These are phyloP conservation scores for Pangasius djambal DNA, from an alignment of 2,797 vertebrate genomes.

Conservation along the genomic window DNA sequence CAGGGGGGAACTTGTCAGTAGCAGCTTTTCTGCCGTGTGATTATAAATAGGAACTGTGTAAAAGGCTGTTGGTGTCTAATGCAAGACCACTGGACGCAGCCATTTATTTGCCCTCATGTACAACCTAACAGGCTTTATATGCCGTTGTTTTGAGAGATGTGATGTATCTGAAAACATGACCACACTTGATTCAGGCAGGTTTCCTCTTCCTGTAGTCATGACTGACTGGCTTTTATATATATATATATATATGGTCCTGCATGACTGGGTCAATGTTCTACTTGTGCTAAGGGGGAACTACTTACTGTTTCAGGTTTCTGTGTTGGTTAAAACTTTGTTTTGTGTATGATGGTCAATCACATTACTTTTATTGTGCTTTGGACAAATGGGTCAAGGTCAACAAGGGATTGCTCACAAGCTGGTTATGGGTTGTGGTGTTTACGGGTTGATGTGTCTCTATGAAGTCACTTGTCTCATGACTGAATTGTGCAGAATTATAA, in stretches of 20 bases:
- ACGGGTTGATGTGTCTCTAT: not conserved
- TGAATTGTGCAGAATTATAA: not conserved
- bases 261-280: not conserved
- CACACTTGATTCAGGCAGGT: too few relatives aligned
- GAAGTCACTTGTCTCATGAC: not conserved
- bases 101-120: too few relatives aligned
- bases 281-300: not conserved
- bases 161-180: not conserved
- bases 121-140: not conserved
- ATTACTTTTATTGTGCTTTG: not conserved
- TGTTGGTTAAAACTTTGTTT: not conserved
- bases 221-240: not conserved
- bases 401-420: not conserved
- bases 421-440: not conserved
- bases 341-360: not conserved
- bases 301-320: not conserved
- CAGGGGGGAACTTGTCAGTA: too few relatives aligned
- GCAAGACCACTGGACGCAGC: too few relatives aligned
- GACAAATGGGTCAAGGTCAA: not conserved
- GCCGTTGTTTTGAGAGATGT: rapidly evolving
- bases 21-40: not conserved
- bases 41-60: not conserved
- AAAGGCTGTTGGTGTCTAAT: not conserved
- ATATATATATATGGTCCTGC: not conserved
- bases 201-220: not conserved